Evolutionary conservation across 2,797 vertebrate species (phyloP), one percentile per base, ranked within the genome.

Genomic region (Pangasius djambal): DNA sequence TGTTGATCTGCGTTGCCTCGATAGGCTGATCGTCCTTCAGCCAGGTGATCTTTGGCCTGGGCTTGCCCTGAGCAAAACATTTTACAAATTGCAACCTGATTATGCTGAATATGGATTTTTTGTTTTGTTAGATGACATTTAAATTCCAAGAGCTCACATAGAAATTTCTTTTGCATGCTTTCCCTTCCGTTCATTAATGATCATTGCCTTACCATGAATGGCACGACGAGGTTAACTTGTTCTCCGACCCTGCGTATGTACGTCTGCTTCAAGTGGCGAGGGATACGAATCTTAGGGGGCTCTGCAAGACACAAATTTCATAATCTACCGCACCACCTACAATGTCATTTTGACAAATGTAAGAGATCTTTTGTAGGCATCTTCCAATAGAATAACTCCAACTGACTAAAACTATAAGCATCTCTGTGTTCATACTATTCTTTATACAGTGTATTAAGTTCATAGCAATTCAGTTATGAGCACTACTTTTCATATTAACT

Each of bases 211-310:
- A 99, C 99, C 96, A 98, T 94, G 91, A 98, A 99, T 88, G 99
- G 99, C 92, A 99, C 97, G 65, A 99, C 97, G 2, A 99, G 96
- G 93, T 99, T 99, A 91, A 99, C 97, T 6, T 97, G 95, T 94
- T 99, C 99, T 92, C 99, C 98, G 86, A 99, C 99, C 94, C 95
- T 97, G 87, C 97, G 96, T 90, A 97, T 97, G 69, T 98, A 99
- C 0, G 98, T 99, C 95, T 98, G 97, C 94, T 99, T 99, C 94
- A 99, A 94, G 91, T 99, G 98, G 89, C 99, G 96, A 2, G 99
- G 99, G 81, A 99, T 95, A 3, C 99, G 97, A 93, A 99, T 99
- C 95, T 98, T 99, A n/a, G 99, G 99, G 89, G 97, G 95, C 93
- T 99, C 98, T 99, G 94, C 63, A 83, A 74, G 5, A 81, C 3